Evolutionary conservation across 2,113 vertebrate species (phyloP).

Genomic region (Leptosomus discolor): DNA sequence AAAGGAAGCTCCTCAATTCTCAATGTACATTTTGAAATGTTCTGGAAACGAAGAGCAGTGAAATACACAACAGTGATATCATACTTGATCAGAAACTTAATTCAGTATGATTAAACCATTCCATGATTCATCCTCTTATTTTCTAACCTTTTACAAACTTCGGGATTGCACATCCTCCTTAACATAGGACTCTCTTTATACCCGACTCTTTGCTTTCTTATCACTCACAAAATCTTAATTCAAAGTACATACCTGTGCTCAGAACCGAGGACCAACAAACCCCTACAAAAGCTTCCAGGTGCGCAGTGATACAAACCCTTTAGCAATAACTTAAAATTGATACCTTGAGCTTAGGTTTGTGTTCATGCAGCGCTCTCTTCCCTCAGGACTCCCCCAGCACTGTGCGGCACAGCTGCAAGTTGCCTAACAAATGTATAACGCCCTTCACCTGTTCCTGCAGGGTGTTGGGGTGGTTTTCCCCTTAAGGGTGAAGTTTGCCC

Average conservation of each 20-base stretch:
- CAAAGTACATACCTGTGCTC: background rate
- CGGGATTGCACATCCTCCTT: background rate
- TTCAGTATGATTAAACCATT: background rate
- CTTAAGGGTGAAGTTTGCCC: background rate
- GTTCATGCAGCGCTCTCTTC: background rate
- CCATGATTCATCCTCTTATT: background rate
- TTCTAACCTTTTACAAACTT: background rate
- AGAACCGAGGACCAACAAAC: background rate
- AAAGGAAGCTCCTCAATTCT: background rate
- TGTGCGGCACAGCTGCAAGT: background rate
- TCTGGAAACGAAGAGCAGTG: background rate
- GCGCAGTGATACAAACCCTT: background rate
- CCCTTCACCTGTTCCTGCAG: background rate
- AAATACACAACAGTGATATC: background rate
- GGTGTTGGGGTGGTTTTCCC: too few species aligned
- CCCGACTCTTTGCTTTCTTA: background rate
- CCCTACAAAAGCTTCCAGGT: background rate
- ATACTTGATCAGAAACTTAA: background rate
- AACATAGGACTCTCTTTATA: background rate
- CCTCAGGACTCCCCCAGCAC: background rate
- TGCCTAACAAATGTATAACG: background rate
- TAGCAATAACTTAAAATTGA: background rate
- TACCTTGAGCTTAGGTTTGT: background rate
- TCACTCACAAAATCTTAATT: background rate
- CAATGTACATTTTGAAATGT: background rate